Evolutionary conservation across 1,140 invertebrate genomes (phyloP).

Genomic region (Drosophila varians): DNA sequence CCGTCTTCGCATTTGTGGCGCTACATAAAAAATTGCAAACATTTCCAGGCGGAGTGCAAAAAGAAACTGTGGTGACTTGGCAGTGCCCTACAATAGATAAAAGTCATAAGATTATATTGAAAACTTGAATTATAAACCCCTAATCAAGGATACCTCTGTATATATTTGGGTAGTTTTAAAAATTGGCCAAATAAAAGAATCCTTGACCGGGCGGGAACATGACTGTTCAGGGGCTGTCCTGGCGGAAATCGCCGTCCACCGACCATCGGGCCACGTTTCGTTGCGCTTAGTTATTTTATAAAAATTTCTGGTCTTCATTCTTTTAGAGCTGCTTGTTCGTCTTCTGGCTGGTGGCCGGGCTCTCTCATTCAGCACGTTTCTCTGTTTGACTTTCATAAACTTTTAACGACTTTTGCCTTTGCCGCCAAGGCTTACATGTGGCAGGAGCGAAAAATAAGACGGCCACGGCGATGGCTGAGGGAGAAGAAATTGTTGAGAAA

Average conservation of each 20-base stretch:
- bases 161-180: not conserved
- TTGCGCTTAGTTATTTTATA: conserved; percentile 79
- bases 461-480: not conserved
- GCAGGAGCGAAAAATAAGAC: conserved; percentile 20
- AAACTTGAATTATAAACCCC: not conserved
- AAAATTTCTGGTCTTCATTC: conserved; percentile 41
- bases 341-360: conserved; percentile 14
- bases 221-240: conserved; percentile 28
- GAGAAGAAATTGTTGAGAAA: conserved; percentile 59
- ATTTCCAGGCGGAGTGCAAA: conserved; percentile 18
- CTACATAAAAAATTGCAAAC: conserved; percentile 58
- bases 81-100: not conserved
- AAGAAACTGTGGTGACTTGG: conserved; percentile 1
- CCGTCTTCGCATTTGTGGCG: conserved; percentile 56
- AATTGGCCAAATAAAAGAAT: too few relatives aligned
- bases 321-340: conserved; percentile 39
- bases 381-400: conserved; percentile 83
- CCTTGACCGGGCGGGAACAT: conserved; percentile 25
- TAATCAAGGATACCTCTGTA: not conserved
- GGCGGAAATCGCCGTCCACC: conserved; percentile 22
- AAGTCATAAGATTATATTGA: not conserved
- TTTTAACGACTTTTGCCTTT: conserved; percentile 83
- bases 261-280: conserved; percentile 73
- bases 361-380: conserved; percentile 55
- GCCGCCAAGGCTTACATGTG: conserved; percentile 71